A percentile compares a stretch with the other conserved stretches of the same genome.
Conservation (phyloP, 2,888 invertebrate species). For the Hofmannophila pseudospretella region DNA sequence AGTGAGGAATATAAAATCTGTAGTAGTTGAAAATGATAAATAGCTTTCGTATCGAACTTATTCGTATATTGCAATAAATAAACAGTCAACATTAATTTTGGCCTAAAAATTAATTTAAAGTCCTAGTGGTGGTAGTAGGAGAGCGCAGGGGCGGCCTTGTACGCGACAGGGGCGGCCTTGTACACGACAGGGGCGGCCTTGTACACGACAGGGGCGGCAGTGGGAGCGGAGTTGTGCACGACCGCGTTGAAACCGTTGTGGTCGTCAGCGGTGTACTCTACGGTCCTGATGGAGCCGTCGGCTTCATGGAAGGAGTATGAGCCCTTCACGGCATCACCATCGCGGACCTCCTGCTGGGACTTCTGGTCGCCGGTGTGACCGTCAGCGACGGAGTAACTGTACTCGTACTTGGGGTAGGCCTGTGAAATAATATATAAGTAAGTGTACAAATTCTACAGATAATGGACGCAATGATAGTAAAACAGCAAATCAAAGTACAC, state of each 20-base stretch:
- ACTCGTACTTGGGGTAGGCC: constrained; percentile 70
- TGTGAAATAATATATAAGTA: constrained; percentile 16
- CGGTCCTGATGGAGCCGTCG: constrained; percentile 75
- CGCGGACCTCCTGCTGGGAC: constrained; percentile 71
- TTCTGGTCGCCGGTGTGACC: constrained; percentile 78
- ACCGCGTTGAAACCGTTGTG: constrained; percentile 70
- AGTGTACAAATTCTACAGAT: neutral
- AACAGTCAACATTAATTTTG: constrained; percentile 6
- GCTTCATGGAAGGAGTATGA: constrained; percentile 75
- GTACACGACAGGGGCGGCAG: constrained; percentile 31
- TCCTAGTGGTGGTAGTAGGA: constrained; percentile 23
- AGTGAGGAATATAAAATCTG: too few relatives aligned
- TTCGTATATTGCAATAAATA: constrained; percentile 6
- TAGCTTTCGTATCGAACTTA: neutral
- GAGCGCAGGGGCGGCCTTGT: constrained; percentile 29
- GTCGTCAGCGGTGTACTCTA: constrained; percentile 74
- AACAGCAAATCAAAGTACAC: too few relatives aligned
- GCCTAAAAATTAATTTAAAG: neutral
- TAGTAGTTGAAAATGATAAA: neutral
- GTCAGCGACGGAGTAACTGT: constrained; percentile 75
- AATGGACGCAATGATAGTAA: neutral
- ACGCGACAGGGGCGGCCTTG: constrained; percentile 24
- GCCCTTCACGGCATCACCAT: constrained; percentile 75
- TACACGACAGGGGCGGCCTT: constrained; percentile 28
- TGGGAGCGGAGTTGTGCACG: constrained; percentile 51